Evolutionary conservation across 2,888 invertebrate genomes (phyloP).

Genomic region (Polymixis flavicincta): DNA sequence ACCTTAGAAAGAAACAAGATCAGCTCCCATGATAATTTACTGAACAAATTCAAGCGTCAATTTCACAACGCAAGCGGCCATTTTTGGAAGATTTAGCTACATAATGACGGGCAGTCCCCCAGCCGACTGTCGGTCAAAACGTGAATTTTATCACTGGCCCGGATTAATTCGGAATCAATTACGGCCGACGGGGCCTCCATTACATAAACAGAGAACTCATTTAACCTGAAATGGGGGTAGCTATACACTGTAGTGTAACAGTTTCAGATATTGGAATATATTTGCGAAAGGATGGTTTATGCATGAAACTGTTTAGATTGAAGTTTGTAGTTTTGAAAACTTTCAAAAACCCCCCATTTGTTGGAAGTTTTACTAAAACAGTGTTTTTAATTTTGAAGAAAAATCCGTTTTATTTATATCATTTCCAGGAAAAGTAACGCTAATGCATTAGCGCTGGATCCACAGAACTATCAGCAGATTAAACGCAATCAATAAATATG

Average conservation of each 20-base stretch:
- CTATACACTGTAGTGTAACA: slow-evolving; percentile 49
- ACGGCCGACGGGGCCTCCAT: slow-evolving; percentile 71
- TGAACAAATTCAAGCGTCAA: slow-evolving; percentile 25
- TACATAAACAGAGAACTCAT: slow-evolving; percentile 78
- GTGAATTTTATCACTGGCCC: slow-evolving; percentile 72
- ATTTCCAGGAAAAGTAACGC: neutral
- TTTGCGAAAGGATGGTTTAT: neutral
- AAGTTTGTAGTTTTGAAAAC: neutral
- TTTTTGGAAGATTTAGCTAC: slow-evolving; percentile 40
- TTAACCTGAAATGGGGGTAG: slow-evolving; percentile 65
- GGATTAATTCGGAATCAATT: slow-evolving; percentile 80
- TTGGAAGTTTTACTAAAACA: neutral
- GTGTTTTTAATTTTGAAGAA: neutral
- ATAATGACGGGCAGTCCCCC: slow-evolving; percentile 36
- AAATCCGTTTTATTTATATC: neutral
- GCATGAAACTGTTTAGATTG: neutral
- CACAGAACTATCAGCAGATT: neutral
- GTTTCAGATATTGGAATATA: slow-evolving; percentile 4
- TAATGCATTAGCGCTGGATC: too few relatives aligned
- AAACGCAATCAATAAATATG: neutral
- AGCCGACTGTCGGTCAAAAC: slow-evolving; percentile 59
- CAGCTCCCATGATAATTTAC: neutral
- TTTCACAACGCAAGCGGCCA: slow-evolving; percentile 12
- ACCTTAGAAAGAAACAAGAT: neutral
- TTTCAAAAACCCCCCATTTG: too few relatives aligned